Evolutionary conservation across 2,113 vertebrate genomes (phyloP).

Genomic region (Candoia aspera): DNA sequence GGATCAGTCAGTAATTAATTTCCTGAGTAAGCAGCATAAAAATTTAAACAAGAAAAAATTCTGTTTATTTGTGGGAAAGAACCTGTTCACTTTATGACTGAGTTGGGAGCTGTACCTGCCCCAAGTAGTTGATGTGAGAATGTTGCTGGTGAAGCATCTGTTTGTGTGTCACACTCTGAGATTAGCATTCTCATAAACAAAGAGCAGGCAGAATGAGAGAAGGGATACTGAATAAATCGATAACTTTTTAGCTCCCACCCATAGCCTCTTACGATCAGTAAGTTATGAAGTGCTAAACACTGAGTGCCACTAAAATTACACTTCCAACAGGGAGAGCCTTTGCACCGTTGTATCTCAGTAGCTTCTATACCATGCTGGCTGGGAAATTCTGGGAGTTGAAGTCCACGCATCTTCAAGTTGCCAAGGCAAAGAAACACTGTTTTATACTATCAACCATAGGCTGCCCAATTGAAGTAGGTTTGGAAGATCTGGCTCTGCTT

Average conservation of each 20-base stretch:
- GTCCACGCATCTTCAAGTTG: no score
- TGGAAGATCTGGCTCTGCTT: neutral
- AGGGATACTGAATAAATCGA: neutral
- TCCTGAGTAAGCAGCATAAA: neutral
- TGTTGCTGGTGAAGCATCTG: neutral
- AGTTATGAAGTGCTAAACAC: neutral
- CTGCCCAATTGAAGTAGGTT: neutral
- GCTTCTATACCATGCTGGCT: neutral
- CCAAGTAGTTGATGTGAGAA: neutral
- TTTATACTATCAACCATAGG: neutral
- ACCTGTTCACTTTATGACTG: neutral
- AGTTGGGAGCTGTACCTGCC: neutral
- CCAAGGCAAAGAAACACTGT: no score
- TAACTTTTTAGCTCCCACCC: neutral
- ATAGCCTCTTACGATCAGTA: neutral
- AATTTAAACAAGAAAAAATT: neutral
- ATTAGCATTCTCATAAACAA: neutral
- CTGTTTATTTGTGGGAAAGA: neutral
- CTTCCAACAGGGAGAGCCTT: neutral
- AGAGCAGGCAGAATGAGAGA: neutral
- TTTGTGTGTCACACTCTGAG: neutral
- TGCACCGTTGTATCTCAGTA: neutral
- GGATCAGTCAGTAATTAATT: neutral
- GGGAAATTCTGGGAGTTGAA: no score
- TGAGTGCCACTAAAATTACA: neutral